Base-by-base conservation (phyloP, 2,888 invertebrate genomes). In the Meliscaeva auricollis region DNA sequence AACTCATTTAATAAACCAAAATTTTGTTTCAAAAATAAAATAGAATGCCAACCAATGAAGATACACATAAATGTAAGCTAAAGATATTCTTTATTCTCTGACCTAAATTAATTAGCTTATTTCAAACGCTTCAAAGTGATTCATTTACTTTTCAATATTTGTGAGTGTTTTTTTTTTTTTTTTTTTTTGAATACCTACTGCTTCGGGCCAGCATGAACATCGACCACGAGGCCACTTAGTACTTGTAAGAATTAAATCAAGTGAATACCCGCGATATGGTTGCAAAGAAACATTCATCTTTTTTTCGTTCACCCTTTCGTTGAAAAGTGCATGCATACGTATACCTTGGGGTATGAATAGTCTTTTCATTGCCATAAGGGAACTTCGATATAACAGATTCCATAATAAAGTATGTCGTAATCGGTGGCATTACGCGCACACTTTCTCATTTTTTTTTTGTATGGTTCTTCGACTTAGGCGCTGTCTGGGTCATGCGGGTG, bases 381-480 rank as follows among this genome's bases (percentile, higher is more conserved):
- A 60, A 74, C 52, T 46, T 68, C 60, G 15, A 26, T 0, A 44
- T 73, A 60, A 58, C 50, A 41, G n/a, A 79, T 56, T 75, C 66
- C 8, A 35, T 13, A 15, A 78, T 78, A 68, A 66, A 70, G 38
- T 69, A 74, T 75, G 46, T 22, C 64, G 64, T 81, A 81, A 81
- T 81, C 64, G 58, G 26, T 58, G 26, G 64, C 70, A 81, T 81
- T 70, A 76, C n/a, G 26, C 50, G 50, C 58, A 70, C 70, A 70
- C 75, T 52, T 76, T 70, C 35, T 56, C 26, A 35, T 70, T 35
- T 17, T 26, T 26, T 70, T 35, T 17, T 26, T 26, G 4, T 41
- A 26, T 32, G 15, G 30, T 60, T 50, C 52, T 15, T 38, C 44
- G 60, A 30, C 66, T 54, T 35, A 22, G 26, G 44, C 30, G 52